Conservation (phyloP, 2,113 vertebrate species). For the Meriones unguiculatus region DNA sequence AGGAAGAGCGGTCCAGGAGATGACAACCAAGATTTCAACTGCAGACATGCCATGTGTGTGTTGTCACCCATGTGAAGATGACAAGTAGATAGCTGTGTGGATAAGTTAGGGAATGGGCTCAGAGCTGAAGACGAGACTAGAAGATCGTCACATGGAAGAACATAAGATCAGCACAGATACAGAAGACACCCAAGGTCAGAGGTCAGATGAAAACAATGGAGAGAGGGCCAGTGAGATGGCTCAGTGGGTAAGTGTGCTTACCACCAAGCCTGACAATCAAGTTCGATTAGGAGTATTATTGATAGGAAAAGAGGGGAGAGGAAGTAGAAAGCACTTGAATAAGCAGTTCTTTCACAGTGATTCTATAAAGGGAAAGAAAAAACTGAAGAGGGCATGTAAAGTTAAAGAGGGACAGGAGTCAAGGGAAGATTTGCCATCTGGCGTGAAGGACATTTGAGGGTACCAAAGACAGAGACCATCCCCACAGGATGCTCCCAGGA, state of each 20-base stretch:
- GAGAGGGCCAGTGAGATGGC: neutral
- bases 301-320: neutral
- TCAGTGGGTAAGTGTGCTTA: neutral
- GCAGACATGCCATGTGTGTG: neutral
- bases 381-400: too few relatives aligned
- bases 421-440: neutral
- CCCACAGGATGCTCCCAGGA: neutral
- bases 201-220: neutral
- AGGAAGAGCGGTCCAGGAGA: neutral
- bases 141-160: neutral
- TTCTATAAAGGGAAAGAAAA: neutral
- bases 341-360: neutral
- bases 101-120: neutral
- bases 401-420: neutral
- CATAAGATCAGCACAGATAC: neutral
- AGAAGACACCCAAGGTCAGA: neutral
- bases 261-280: neutral
- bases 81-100: accelerated
- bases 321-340: neutral
- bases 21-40: neutral
- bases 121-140: neutral
- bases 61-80: neutral
- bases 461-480: neutral
- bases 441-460: accelerated
- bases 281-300: neutral